Percentiles rank a stretch among this genome's conserved stretches.
Evolutionary conservation across 2,113 vertebrate species (phyloP).

Genomic region (Hassar affinis): DNA sequence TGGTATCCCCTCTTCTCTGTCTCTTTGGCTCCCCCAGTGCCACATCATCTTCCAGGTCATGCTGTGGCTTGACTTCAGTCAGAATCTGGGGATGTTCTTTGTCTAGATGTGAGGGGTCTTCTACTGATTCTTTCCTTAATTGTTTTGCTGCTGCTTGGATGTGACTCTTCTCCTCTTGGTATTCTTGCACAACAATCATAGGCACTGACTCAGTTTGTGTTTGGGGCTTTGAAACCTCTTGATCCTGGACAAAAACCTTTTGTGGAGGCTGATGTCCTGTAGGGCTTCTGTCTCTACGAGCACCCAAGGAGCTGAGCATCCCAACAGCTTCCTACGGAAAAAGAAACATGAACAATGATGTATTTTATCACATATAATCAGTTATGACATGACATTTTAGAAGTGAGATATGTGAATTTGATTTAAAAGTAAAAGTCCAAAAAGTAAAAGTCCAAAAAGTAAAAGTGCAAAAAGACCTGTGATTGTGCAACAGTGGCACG

Average conservation of each 20-base stretch:
- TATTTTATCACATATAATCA: neutral
- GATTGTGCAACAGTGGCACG: slow-evolving; percentile 76
- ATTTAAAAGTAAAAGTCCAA: neutral
- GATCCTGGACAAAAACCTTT: slow-evolving; percentile 64
- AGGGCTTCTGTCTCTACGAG: slow-evolving; percentile 68
- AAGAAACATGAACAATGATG: neutral
- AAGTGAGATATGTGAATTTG: neutral
- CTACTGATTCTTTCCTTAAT: slow-evolving; percentile 1
- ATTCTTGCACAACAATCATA: slow-evolving; percentile 68
- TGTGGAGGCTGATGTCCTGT: slow-evolving; percentile 59
- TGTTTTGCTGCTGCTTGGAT: neutral
- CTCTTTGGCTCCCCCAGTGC: neutral
- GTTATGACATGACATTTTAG: neutral
- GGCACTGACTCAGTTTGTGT: slow-evolving; percentile 51
- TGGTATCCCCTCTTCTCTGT: slow-evolving; percentile 1
- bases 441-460: neutral
- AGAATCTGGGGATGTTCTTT: slow-evolving; percentile 47
- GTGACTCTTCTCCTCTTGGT: slow-evolving; percentile 51
- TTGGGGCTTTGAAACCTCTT: slow-evolving; percentile 17
- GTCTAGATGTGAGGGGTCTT: neutral
- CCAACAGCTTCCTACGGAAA: slow-evolving; percentile 69
- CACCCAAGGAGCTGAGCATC: slow-evolving; percentile 73
- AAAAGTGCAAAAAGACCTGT: slow-evolving; percentile 68
- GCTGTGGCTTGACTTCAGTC: slow-evolving; percentile 12
- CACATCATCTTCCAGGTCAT: slow-evolving; percentile 13